phyloP scores from a whole-genome alignment of 2,797 vertebrate species.

The Borostomias antarcticus region DNA sequence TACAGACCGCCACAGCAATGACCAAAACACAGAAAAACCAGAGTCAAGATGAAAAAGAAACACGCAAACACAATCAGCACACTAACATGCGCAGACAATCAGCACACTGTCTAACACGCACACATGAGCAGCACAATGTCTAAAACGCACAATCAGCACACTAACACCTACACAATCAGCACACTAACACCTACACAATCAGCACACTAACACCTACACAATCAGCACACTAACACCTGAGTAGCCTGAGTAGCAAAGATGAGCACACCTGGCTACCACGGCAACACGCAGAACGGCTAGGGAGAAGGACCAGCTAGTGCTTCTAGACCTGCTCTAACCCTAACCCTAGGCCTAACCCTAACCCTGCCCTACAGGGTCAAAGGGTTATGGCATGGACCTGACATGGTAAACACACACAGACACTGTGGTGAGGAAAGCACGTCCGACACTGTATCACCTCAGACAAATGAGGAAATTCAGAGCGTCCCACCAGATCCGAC shows the following conservation, averaged over 20 bases:
- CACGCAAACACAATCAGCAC: constrained; percentile 17
- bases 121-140: constrained; percentile 44
- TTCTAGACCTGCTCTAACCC: constrained; percentile 53
- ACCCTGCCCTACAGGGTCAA: constrained; percentile 48
- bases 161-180: too few species aligned
- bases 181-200: too few species aligned
- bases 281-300: constrained; percentile 39
- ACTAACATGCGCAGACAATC: constrained; percentile 53
- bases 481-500: too few species aligned
- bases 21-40: constrained; percentile 22
- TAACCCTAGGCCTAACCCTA: constrained; percentile 46
- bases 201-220: too few species aligned
- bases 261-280: constrained; percentile 40
- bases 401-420: too few species aligned
- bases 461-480: too few species aligned
- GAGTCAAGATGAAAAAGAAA: constrained; percentile 16
- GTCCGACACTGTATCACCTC: too few species aligned
- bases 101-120: background rate
- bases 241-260: constrained; percentile 39
- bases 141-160: too few species aligned
- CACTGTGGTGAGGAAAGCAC: too few species aligned
- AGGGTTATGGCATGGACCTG: constrained; percentile 56
- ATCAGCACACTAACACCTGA: too few species aligned
- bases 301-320: constrained; percentile 45
- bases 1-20: constrained; percentile 38